A percentile compares a stretch with the other conserved stretches of the same genome.
Evolutionary conservation across 2,888 invertebrate genomes (phyloP).

Genomic region (Drosophila merina): DNA sequence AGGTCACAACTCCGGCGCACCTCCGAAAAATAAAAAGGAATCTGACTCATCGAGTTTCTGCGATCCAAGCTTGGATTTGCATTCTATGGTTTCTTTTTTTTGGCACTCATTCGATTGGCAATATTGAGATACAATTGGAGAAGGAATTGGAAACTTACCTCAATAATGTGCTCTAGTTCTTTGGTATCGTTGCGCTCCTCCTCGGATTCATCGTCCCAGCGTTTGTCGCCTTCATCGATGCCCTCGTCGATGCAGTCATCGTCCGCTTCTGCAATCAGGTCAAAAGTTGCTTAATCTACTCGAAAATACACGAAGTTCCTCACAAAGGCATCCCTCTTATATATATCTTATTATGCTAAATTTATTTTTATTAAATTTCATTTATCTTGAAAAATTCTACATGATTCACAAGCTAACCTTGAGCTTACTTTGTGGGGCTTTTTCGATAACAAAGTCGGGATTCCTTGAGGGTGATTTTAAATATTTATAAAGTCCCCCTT

Average conservation of each 20-base stretch:
- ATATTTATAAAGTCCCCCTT: background rate
- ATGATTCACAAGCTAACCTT: conserved; percentile 1
- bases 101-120: conserved; percentile 42
- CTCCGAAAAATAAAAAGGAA: conserved; percentile 24
- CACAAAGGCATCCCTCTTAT: background rate
- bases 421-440: background rate
- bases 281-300: background rate
- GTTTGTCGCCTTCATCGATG: conserved; percentile 88
- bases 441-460: background rate
- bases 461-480: background rate
- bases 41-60: conserved; percentile 33
- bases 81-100: conserved; percentile 19
- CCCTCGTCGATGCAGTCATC: conserved; percentile 96
- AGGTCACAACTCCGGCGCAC: conserved; percentile 67
- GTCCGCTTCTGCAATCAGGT: conserved; percentile 86
- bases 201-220: conserved; percentile 86
- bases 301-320: background rate
- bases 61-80: conserved; percentile 29
- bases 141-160: conserved; percentile 75
- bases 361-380: background rate
- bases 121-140: conserved; percentile 57
- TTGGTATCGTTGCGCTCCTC: conserved; percentile 84
- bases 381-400: background rate
- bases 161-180: conserved; percentile 84
- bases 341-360: background rate